phyloP scores from a whole-genome alignment of 2,888 invertebrate species.

The Pseudanteris insignis region DNA sequence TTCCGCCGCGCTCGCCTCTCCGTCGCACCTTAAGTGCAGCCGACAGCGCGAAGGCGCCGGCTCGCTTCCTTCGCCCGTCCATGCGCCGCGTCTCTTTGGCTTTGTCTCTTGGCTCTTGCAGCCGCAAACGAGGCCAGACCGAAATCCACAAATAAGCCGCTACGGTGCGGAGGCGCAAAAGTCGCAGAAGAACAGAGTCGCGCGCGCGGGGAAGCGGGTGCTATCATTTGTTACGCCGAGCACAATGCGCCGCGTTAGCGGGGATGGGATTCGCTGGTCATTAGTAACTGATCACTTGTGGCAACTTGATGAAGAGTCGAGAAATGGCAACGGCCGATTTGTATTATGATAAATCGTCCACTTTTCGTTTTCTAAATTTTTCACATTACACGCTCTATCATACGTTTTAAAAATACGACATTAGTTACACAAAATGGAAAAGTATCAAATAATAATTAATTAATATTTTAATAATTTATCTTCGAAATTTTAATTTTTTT shows the following conservation, averaged over 20 bases:
- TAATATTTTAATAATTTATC: too few species aligned
- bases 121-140: constrained; percentile 47
- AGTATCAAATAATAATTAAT: too few species aligned
- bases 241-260: constrained; percentile 10
- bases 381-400: too few species aligned
- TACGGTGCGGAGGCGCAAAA: constrained; percentile 26
- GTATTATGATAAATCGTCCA: too few species aligned
- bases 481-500: too few species aligned
- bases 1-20: constrained; percentile 27
- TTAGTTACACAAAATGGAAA: too few species aligned
- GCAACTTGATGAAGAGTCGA: neutral
- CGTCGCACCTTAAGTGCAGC: constrained; percentile 8
- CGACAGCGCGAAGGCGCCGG: constrained; percentile 14
- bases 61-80: constrained; percentile 19
- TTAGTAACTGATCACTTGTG: constrained; percentile 28
- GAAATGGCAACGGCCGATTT: too few species aligned
- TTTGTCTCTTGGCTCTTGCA: constrained; percentile 40
- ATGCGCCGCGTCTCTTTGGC: constrained; percentile 27
- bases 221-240: constrained; percentile 20
- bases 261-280: constrained; percentile 2
- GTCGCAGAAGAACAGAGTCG: constrained; percentile 10
- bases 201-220: neutral
- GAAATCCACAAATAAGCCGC: constrained; percentile 43
- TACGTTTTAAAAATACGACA: too few species aligned
- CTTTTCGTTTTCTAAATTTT: too few species aligned